Percentiles rank a stretch among this genome's conserved stretches.
These are phyloP conservation scores for Zaprionus tsacasi DNA, from an alignment of 1,140 invertebrate genomes.

Conservation along the genomic window DNA sequence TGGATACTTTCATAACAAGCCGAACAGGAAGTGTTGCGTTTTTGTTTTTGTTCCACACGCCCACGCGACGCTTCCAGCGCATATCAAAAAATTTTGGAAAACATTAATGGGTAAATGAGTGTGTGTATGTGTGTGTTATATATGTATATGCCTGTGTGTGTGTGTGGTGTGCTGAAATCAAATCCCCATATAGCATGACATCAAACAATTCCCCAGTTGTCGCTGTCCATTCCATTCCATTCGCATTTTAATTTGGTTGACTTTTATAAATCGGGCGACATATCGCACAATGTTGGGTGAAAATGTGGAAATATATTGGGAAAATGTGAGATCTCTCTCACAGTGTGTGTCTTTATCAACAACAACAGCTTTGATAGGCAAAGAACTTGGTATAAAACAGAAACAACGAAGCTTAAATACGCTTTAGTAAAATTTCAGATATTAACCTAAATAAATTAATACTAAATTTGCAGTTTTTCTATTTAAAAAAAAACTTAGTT, in stretches of 20 bases:
- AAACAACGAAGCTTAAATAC: constrained; percentile 2
- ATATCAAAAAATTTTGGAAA: constrained; percentile 9
- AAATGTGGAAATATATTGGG: constrained; percentile 25
- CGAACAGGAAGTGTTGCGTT: constrained; percentile 60
- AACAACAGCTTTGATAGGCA: constrained; percentile 51
- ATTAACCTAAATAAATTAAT: no score
- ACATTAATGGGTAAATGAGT: not conserved
- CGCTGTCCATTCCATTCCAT: constrained; percentile 67
- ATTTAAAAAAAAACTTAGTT: no score
- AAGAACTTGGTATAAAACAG: not conserved
- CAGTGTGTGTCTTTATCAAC: constrained; percentile 50
- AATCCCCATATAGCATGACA: constrained; percentile 78
- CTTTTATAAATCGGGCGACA: constrained; percentile 83
- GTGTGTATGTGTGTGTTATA: constrained; percentile 1
- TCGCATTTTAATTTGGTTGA: constrained; percentile 72
- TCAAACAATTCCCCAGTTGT: constrained; percentile 76
- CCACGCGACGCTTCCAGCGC: constrained; percentile 22
- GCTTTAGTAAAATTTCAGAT: not conserved
- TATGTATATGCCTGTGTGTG: not conserved
- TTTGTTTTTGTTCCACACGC: constrained; percentile 13
- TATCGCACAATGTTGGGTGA: constrained; percentile 71
- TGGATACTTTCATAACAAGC: constrained; percentile 16
- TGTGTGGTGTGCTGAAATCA: constrained; percentile 64
- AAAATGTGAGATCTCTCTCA: constrained; percentile 13
- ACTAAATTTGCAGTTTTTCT: not conserved